A percentile compares a stretch with the other conserved stretches of the same genome.
Conservation (phyloP, 2,888 invertebrate genomes). For the Elmis aenea region DNA sequence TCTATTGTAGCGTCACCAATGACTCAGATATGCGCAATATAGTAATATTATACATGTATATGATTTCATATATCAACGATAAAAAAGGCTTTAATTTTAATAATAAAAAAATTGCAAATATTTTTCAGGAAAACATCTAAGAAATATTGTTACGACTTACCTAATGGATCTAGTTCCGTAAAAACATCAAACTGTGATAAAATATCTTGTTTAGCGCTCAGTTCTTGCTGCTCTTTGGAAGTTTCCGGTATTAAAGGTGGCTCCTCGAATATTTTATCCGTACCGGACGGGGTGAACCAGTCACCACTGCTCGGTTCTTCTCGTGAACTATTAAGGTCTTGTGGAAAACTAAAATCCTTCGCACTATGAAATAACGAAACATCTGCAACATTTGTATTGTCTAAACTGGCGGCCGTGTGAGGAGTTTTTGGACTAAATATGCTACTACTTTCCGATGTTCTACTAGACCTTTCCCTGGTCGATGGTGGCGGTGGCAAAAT, state of each 20-base stretch:
- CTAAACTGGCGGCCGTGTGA: slow-evolving; percentile 32
- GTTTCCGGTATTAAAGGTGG: slow-evolving; percentile 28
- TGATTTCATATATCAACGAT: no score
- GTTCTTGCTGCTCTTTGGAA: slow-evolving; percentile 40
- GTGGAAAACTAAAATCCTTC: slow-evolving; percentile 35
- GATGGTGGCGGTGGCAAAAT: slow-evolving; percentile 41
- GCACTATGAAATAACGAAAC: slow-evolving; percentile 22
- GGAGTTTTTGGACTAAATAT: slow-evolving; percentile 44
- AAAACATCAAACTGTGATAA: slow-evolving; percentile 79
- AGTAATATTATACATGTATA: no score
- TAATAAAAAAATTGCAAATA: no score
- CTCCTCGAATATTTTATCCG: slow-evolving; percentile 42
- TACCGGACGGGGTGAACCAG: slow-evolving; percentile 41
- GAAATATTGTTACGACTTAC: slow-evolving; percentile 52
- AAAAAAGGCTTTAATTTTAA: no score
- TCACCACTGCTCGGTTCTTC: slow-evolving; percentile 41
- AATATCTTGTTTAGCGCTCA: slow-evolving; percentile 42
- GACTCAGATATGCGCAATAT: no score
- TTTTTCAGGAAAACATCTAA: no score
- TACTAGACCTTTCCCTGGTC: slow-evolving; percentile 30
- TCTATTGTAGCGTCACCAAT: no score
- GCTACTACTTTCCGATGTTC: slow-evolving; percentile 39
- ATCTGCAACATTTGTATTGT: slow-evolving; percentile 23
- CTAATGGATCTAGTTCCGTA: slow-evolving; percentile 89
- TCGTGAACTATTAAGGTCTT: slow-evolving; percentile 35